Percentiles rank a stretch among this genome's conserved stretches.
These are phyloP conservation scores for Scaptomyza caliginosa DNA, from an alignment of 2,888 invertebrate species.

Conservation along the genomic window DNA sequence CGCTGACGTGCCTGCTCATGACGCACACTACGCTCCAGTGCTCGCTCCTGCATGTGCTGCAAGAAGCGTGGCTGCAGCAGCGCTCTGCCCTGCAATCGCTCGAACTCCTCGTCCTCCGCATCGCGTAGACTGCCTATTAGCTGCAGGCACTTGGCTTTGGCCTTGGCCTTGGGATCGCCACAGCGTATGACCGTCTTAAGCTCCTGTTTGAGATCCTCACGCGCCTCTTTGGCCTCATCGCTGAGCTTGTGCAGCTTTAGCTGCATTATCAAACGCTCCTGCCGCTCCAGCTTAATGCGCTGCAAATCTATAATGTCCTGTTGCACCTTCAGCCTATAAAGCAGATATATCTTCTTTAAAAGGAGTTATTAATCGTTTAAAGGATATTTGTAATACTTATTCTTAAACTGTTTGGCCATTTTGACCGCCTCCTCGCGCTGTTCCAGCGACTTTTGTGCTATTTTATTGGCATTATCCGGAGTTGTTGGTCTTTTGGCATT, in stretches of 20 bases:
- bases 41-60: constrained; percentile 89
- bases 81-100: constrained; percentile 80
- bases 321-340: constrained; percentile 87
- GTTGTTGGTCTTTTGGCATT: constrained; percentile 16
- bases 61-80: constrained; percentile 87
- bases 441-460: constrained; percentile 54
- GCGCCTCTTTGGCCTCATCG: constrained; percentile 87
- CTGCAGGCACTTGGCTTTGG: constrained; percentile 84
- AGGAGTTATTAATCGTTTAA: not conserved
- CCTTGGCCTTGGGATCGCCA: constrained; percentile 86
- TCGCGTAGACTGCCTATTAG: constrained; percentile 82
- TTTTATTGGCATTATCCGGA: constrained; percentile 24
- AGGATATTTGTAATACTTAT: constrained; percentile 73
- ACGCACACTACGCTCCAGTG: constrained; percentile 86
- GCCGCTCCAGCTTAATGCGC: constrained; percentile 88
- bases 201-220: constrained; percentile 86
- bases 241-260: constrained; percentile 89
- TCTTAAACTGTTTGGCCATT: constrained; percentile 82
- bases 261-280: constrained; percentile 89
- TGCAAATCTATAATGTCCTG: constrained; percentile 90
- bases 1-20: constrained; percentile 83
- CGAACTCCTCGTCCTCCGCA: constrained; percentile 79
- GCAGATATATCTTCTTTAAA: not conserved
- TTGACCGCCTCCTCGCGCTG: constrained; percentile 68
- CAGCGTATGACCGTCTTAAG: constrained; percentile 86